Evolutionary conservation across 2,113 vertebrate species (phyloP).

Genomic region (Orycteropus afer): DNA sequence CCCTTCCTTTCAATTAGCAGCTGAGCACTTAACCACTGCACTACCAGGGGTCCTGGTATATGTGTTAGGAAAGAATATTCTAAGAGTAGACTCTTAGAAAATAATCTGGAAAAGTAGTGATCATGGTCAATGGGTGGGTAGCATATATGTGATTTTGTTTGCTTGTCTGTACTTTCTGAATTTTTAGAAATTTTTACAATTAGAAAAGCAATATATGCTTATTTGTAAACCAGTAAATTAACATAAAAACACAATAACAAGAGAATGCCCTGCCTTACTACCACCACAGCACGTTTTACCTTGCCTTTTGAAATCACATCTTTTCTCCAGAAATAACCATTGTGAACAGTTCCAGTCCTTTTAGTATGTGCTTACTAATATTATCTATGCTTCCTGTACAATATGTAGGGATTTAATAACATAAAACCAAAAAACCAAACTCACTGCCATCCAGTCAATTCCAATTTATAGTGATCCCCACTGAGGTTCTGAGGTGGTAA

Average conservation of each 20-base stretch:
- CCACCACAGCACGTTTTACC: not conserved
- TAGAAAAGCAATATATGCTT: not conserved
- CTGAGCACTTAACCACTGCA: too few species aligned
- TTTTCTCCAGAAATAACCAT: not conserved
- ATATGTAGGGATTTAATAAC: not conserved
- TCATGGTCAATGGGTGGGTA: not conserved
- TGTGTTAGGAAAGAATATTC: not conserved
- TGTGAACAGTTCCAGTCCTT: not conserved
- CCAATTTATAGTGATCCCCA: too few species aligned
- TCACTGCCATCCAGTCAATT: too few species aligned
- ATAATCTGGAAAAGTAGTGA: not conserved
- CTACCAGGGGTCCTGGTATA: not conserved
- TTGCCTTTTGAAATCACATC: not conserved
- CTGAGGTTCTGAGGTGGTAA: too few species aligned
- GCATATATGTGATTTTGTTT: not conserved
- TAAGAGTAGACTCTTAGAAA: not conserved
- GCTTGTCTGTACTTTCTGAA: not conserved
- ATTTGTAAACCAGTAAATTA: constrained; percentile 8
- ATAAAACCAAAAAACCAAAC: too few species aligned
- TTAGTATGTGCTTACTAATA: not conserved
- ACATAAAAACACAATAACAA: not conserved
- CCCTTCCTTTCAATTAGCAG: too few species aligned
- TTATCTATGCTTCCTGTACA: not conserved
- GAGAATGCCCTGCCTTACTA: not conserved
- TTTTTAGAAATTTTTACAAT: not conserved